These are phyloP conservation scores for Gorsachius magnificus DNA, from an alignment of 2,797 vertebrate genomes.

Conservation along the genomic window DNA sequence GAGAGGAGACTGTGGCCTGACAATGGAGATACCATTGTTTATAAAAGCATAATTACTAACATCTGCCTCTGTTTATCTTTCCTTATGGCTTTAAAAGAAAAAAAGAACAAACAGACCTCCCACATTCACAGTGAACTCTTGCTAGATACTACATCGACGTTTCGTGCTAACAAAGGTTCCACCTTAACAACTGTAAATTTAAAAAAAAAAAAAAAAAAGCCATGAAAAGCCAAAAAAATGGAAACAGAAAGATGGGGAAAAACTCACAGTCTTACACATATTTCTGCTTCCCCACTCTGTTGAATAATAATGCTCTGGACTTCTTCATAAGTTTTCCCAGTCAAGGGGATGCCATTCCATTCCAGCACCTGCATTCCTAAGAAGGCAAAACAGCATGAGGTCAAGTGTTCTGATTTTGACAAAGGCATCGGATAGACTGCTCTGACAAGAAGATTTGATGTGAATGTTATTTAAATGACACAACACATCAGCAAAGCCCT, in stretches of 20 bases:
- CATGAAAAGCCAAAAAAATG: slow-evolving; percentile 77
- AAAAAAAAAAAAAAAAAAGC: slow-evolving; percentile 31
- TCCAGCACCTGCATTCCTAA: slow-evolving; percentile 98
- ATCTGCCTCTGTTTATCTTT: slow-evolving; percentile 31
- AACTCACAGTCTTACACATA: slow-evolving; percentile 99
- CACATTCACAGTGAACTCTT: slow-evolving; percentile 36
- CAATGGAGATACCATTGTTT: neutral
- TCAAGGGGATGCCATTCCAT: slow-evolving; percentile 93
- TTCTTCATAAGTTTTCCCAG: slow-evolving; percentile 96
- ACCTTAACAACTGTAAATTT: slow-evolving; percentile 76
- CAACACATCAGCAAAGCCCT: neutral
- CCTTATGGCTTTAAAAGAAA: slow-evolving; percentile 29
- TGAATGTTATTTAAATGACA: slow-evolving; percentile 24
- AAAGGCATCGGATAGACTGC: neutral
- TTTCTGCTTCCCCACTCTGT: slow-evolving; percentile 95
- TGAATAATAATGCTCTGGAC: slow-evolving; percentile 92
- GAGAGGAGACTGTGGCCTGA: neutral
- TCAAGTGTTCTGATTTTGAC: neutral
- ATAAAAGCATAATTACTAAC: slow-evolving; percentile 11
- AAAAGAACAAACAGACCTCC: slow-evolving; percentile 27
- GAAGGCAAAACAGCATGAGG: slow-evolving; percentile 34
- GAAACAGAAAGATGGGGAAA: slow-evolving; percentile 85
- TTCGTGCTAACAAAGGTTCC: slow-evolving; percentile 73
- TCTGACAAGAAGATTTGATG: slow-evolving; percentile 7
- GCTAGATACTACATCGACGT: neutral